phyloP scores from a whole-genome alignment of 2,797 vertebrate species.

The Hozukius guyotensis region DNA sequence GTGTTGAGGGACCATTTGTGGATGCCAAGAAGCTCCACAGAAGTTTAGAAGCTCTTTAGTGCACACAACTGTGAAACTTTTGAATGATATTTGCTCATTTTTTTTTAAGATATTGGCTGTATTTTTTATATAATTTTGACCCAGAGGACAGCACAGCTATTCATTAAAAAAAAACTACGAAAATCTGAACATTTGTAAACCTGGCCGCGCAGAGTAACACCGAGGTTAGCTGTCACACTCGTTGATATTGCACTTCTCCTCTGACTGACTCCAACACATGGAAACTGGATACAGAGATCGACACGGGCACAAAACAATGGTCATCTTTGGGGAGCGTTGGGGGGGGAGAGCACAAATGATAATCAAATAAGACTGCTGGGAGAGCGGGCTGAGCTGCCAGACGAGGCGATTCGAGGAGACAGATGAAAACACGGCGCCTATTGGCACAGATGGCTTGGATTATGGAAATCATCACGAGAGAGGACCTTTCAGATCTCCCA shows the following conservation, averaged over 20 bases:
- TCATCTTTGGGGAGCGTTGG: constrained; percentile 43
- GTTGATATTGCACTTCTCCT: constrained; percentile 19
- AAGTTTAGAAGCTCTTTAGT: background rate
- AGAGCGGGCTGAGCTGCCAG: constrained; percentile 47
- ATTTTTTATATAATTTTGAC: background rate
- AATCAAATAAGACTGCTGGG: constrained; percentile 66
- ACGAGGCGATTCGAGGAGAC: constrained; percentile 56
- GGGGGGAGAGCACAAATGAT: constrained; percentile 44
- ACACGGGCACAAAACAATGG: constrained; percentile 42
- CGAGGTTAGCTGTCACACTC: constrained; percentile 41
- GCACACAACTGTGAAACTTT: background rate
- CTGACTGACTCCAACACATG: constrained; percentile 36
- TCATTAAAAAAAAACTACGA: background rate
- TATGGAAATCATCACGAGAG: constrained; percentile 78
- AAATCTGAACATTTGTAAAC: background rate
- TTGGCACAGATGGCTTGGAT: constrained; percentile 86
- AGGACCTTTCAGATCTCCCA: constrained; percentile 76
- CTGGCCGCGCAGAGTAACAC: background rate
- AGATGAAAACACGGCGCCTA: constrained; percentile 76
- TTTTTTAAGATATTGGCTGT: background rate
- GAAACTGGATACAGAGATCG: constrained; percentile 40
- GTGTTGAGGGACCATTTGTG: background rate
- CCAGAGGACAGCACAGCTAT: background rate
- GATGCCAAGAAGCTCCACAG: background rate
- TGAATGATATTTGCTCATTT: background rate